A percentile compares a stretch with the other conserved stretches of the same genome.
phyloP scores from a whole-genome alignment of 2,888 invertebrate species.

The Scaptomyza flava region DNA sequence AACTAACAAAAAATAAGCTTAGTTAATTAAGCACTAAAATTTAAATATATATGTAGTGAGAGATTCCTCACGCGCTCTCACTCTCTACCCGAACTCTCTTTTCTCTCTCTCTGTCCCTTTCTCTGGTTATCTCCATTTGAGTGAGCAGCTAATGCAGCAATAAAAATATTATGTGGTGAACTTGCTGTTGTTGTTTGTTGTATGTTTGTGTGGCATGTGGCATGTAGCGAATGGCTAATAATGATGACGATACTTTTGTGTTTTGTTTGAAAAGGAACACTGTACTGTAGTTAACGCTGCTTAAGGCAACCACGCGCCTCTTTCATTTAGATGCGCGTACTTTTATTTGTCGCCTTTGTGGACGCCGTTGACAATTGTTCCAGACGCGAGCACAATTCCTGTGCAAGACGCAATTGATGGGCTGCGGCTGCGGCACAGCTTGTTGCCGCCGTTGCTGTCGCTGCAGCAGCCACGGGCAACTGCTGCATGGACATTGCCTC shows the following conservation, averaged over 20 bases:
- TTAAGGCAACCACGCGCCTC: neutral
- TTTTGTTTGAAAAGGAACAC: conserved; percentile 66
- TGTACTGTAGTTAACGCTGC: conserved; percentile 35
- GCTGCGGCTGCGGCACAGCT: conserved; percentile 82
- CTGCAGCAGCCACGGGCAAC: conserved; percentile 68
- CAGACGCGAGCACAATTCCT: conserved; percentile 86
- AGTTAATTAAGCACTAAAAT: conserved; percentile 67
- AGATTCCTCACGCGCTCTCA: conserved; percentile 49
- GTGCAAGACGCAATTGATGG: conserved; percentile 84
- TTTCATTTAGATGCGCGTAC: conserved; percentile 74
- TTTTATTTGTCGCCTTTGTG: conserved; percentile 55
- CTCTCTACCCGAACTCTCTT: conserved; percentile 17
- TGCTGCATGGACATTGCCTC: conserved; percentile 74
- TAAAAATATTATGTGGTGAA: conserved; percentile 53
- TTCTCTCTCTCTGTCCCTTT: neutral
- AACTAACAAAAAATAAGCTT: conserved; percentile 60
- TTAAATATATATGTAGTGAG: conserved; percentile 62
- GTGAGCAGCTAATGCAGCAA: conserved; percentile 54
- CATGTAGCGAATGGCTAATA: conserved; percentile 37
- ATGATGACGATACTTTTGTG: conserved; percentile 38
- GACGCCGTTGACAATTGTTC: conserved; percentile 86
- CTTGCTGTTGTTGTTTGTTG: conserved; percentile 13
- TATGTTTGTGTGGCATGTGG: conserved; percentile 40
- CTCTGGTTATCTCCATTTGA: conserved; percentile 9
- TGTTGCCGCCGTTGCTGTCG: conserved; percentile 53